phyloP scores from a whole-genome alignment of 2,797 vertebrate species.

The Thunnus albacares region DNA sequence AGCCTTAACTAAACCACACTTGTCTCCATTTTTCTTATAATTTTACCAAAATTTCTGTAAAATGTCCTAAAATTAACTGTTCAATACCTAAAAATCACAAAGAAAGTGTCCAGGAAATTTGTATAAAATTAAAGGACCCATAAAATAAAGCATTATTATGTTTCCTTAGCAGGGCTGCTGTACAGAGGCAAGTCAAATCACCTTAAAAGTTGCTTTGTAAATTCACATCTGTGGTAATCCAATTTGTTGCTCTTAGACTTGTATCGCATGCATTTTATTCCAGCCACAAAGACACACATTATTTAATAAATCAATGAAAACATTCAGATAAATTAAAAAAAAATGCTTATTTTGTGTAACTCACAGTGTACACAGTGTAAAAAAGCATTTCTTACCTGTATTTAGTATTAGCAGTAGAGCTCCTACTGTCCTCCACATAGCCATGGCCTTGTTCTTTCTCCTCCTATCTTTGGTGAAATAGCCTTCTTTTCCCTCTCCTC shows the following conservation, averaged over 20 bases:
- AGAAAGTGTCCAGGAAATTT: too few species aligned
- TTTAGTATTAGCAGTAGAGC: constrained; percentile 74
- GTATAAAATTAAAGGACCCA: background rate
- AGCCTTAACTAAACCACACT: too few species aligned
- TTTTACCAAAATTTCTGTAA: background rate
- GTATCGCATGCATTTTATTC: background rate
- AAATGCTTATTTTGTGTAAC: background rate
- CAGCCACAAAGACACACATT: background rate
- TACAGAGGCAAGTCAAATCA: too few species aligned
- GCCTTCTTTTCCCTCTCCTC: background rate
- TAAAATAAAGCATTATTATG: too few species aligned
- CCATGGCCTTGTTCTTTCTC: constrained; percentile 61
- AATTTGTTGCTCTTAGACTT: background rate
- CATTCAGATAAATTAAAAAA: background rate
- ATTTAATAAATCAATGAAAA: background rate
- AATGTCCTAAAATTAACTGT: background rate
- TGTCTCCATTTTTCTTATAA: background rate
- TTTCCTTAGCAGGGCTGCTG: too few species aligned
- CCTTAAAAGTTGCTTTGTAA: too few species aligned
- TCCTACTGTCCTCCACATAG: constrained; percentile 67
- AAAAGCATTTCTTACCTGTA: constrained; percentile 72
- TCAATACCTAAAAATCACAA: background rate
- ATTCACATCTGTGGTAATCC: background rate
- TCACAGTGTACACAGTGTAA: background rate
- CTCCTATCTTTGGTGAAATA: constrained; percentile 3